A percentile compares a stretch with the other conserved stretches of the same genome.
phyloP scores from a whole-genome alignment of 2,888 invertebrate species.

The Melolontha melolontha region DNA sequence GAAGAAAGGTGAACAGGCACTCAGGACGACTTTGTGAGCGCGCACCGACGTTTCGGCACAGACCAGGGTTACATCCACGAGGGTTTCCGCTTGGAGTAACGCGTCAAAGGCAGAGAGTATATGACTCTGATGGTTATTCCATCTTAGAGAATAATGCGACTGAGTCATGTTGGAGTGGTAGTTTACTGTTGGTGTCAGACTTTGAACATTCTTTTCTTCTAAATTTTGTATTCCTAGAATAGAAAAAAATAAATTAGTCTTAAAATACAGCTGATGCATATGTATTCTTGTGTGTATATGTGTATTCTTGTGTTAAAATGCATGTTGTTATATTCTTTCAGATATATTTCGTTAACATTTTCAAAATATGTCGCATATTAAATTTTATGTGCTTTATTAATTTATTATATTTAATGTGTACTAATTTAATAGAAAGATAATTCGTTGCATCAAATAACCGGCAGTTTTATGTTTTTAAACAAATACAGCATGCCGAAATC shows the following conservation, averaged over 20 bases:
- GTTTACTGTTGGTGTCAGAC: constrained; percentile 54
- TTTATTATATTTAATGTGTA: no score
- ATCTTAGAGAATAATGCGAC: constrained; percentile 91
- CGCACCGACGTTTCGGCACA: constrained; percentile 87
- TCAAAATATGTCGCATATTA: no score
- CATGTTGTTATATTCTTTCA: no score
- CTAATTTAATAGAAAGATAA: no score
- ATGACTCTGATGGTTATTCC: constrained; percentile 94
- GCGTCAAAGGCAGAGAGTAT: constrained; percentile 89
- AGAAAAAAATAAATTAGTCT: constrained; percentile 41
- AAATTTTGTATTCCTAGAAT: constrained; percentile 61
- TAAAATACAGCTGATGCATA: background rate
- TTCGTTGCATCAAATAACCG: no score
- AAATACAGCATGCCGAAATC: no score
- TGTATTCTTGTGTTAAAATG: background rate
- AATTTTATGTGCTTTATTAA: no score
- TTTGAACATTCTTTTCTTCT: constrained; percentile 56
- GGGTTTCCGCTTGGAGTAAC: constrained; percentile 86
- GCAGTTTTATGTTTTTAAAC: no score
- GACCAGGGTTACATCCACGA: constrained; percentile 91
- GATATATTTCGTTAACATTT: no score
- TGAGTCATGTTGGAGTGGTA: constrained; percentile 64
- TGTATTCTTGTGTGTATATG: background rate
- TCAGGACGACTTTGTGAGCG: constrained; percentile 92
- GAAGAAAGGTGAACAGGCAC: constrained; percentile 91